phyloP scores from a whole-genome alignment of 2,888 invertebrate species.

The Operophtera brumata region DNA sequence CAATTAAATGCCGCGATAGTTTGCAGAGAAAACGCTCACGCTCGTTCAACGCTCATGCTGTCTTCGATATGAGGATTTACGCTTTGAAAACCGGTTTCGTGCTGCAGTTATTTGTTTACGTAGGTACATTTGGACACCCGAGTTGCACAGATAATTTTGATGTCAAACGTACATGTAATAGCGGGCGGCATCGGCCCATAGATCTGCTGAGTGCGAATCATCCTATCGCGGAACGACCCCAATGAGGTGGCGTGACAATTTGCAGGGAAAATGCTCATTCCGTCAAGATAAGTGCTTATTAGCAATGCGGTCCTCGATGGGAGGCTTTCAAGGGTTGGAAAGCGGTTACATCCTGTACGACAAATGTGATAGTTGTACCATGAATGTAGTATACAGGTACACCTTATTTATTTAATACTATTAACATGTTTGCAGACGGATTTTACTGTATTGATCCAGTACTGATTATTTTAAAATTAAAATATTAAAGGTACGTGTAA shows the following conservation, averaged over 20 bases:
- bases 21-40: too few relatives aligned
- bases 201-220: constrained; percentile 57
- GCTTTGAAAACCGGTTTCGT: too few relatives aligned
- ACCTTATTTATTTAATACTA: background rate
- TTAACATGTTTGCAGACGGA: too few relatives aligned
- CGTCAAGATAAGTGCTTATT: constrained; percentile 33
- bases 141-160: background rate
- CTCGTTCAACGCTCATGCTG: too few relatives aligned
- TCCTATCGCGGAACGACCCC: constrained; percentile 34
- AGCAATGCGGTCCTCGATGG: constrained; percentile 25
- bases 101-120: too few relatives aligned
- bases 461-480: too few relatives aligned
- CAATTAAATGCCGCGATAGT: too few relatives aligned
- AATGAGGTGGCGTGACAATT: constrained; percentile 37
- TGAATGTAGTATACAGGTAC: background rate
- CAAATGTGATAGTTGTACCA: constrained; percentile 5
- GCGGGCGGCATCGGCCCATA: constrained; percentile 40
- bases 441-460: too few relatives aligned
- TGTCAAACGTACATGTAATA: constrained; percentile 46
- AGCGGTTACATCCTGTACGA: constrained; percentile 19
- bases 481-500: too few relatives aligned
- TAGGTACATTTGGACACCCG: background rate
- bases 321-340: constrained; percentile 11
- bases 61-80: too few relatives aligned
- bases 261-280: constrained; percentile 33